Evolutionary conservation across 2,888 invertebrate genomes (phyloP).

Genomic region (Acleris literana): DNA sequence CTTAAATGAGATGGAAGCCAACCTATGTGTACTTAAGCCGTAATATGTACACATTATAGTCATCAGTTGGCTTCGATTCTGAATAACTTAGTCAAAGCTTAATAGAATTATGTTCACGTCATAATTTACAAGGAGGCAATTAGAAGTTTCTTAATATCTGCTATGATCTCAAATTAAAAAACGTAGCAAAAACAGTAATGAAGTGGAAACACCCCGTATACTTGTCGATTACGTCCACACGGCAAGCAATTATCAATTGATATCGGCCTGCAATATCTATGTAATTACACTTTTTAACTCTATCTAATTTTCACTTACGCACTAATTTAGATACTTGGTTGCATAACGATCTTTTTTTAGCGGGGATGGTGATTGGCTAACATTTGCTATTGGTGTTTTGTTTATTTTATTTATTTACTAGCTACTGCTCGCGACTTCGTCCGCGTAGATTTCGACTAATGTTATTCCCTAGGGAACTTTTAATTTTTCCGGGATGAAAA

Average conservation of each 20-base stretch:
- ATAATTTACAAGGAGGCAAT: no score
- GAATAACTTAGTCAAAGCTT: no score
- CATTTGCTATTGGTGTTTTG: slow-evolving; percentile 10
- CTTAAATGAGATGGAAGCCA: no score
- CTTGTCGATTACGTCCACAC: slow-evolving; percentile 42
- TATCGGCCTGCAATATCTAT: slow-evolving; percentile 54
- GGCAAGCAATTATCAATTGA: slow-evolving; percentile 59
- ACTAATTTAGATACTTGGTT: slow-evolving; percentile 39
- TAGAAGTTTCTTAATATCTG: no score
- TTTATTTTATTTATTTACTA: slow-evolving; percentile 16
- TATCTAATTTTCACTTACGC: slow-evolving; percentile 62
- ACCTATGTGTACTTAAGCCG: no score
- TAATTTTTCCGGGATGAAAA: no score
- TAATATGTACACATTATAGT: no score
- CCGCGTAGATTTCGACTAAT: no score
- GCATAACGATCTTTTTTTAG: slow-evolving; percentile 23
- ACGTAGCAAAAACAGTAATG: background rate
- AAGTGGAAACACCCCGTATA: slow-evolving; percentile 11
- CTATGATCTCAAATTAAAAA: background rate
- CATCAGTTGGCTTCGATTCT: no score
- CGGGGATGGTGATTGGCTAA: slow-evolving; percentile 8
- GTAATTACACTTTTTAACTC: slow-evolving; percentile 55
- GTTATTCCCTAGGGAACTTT: no score
- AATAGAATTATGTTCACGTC: no score
- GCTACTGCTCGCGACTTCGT: no score